Conservation (phyloP, 2,888 invertebrate species). For the Endotricha flammealis region DNA sequence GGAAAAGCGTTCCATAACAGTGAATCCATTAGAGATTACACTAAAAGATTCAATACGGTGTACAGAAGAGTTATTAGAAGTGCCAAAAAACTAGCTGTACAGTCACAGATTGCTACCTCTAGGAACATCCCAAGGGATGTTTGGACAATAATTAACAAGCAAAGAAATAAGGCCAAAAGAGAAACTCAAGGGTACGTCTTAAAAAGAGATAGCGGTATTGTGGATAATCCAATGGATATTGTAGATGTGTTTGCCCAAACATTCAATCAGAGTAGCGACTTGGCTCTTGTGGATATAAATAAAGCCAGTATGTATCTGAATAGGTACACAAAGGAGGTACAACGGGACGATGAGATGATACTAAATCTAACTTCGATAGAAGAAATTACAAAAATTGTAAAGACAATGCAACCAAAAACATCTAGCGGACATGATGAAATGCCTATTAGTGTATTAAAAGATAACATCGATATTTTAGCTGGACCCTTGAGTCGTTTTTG, state of each 20-base stretch:
- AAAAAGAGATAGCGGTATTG: neutral
- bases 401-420: constrained; percentile 9
- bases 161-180: neutral
- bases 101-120: neutral
- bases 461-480: constrained; percentile 9
- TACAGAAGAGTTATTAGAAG: neutral
- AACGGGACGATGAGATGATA: neutral
- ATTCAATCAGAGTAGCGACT: neutral
- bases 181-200: neutral
- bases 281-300: neutral
- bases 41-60: neutral
- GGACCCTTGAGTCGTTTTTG: constrained; percentile 6
- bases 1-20: too few species aligned
- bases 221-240: neutral
- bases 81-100: neutral
- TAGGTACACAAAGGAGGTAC: neutral
- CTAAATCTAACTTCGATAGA: too few species aligned
- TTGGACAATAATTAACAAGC: neutral
- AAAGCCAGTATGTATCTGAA: neutral
- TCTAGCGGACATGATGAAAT: constrained; percentile 10
- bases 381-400: constrained; percentile 4
- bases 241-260: neutral
- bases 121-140: neutral
- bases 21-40: neutral
- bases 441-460: constrained; percentile 7